Percentiles rank a stretch among this genome's conserved stretches.
phyloP scores from a whole-genome alignment of 1,140 invertebrate genomes.

The Macrocentrus cingulum region DNA sequence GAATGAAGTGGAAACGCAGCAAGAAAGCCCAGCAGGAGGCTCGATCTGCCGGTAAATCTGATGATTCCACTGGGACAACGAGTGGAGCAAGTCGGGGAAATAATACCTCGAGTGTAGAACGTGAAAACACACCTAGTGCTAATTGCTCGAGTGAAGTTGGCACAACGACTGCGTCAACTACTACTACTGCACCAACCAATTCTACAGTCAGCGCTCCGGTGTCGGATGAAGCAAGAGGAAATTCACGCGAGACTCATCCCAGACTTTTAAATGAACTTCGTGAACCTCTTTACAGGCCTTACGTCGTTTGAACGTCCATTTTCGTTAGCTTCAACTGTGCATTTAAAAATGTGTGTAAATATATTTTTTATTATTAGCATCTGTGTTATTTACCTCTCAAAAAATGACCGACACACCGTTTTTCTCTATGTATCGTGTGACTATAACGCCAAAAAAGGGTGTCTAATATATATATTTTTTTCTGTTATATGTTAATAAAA shows the following conservation, averaged over 20 bases:
- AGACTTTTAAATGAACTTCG: conserved; percentile 47
- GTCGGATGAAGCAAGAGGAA: conserved; percentile 41
- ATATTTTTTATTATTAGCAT: background rate
- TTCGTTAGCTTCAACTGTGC: background rate
- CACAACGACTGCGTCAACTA: conserved; percentile 39
- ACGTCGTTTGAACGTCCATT: conserved; percentile 46
- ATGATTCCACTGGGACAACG: conserved; percentile 5
- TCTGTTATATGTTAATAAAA: too few relatives aligned
- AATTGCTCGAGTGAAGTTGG: conserved; percentile 36
- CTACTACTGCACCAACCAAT: conserved; percentile 33
- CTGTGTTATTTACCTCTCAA: conserved; percentile 4
- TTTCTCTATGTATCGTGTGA: too few relatives aligned
- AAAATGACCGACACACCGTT: too few relatives aligned
- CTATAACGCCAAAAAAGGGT: too few relatives aligned
- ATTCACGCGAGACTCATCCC: conserved; percentile 41
- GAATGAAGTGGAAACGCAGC: conserved; percentile 95
- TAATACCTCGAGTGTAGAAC: background rate
- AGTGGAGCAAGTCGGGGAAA: background rate
- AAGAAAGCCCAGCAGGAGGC: conserved; percentile 90
- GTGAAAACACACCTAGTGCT: background rate
- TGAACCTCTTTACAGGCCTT: conserved; percentile 54
- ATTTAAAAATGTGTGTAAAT: background rate
- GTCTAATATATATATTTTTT: too few relatives aligned
- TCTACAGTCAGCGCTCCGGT: conserved; percentile 4
- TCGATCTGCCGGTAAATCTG: conserved; percentile 46